phyloP scores from a whole-genome alignment of 2,113 vertebrate genomes.

The Sinocyclocheilus maitianheensis region DNA sequence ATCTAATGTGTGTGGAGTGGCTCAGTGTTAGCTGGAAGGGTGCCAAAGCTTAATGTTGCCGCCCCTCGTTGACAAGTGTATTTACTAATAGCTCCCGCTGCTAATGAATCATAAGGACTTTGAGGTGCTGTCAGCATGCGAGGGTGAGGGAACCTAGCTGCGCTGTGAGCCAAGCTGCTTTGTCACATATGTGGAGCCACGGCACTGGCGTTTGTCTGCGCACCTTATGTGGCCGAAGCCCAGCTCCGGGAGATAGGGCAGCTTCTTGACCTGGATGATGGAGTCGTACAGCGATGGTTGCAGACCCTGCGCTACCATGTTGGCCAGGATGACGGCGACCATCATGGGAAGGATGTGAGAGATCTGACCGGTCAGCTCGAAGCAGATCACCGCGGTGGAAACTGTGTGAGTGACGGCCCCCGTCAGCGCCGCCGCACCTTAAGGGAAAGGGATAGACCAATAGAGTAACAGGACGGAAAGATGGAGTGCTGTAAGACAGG shows the following conservation, averaged over 20 bases:
- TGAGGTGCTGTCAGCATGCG: not conserved
- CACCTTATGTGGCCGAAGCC: slow-evolving; percentile 87
- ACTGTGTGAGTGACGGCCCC: slow-evolving; percentile 94
- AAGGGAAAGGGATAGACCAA: not conserved
- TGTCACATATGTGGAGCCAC: not conserved
- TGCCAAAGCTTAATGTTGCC: too few species aligned
- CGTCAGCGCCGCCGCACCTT: slow-evolving; percentile 91
- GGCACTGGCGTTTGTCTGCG: not conserved
- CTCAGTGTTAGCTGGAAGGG: too few species aligned
- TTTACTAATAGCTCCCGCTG: too few species aligned
- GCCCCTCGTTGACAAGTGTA: too few species aligned
- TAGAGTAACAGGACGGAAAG: not conserved
- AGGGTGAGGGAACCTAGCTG: not conserved
- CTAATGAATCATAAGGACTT: slow-evolving; percentile 45
- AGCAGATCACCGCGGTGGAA: slow-evolving; percentile 95
- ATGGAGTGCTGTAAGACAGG: not conserved
- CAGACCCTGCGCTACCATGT: slow-evolving; percentile 95
- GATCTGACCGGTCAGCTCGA: slow-evolving; percentile 93
- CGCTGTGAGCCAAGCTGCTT: not conserved
- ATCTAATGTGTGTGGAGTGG: too few species aligned
- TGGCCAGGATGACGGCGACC: slow-evolving; percentile 95
- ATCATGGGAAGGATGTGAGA: slow-evolving; percentile 97
- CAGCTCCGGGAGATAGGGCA: slow-evolving; percentile 93
- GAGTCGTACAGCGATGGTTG: slow-evolving; percentile 95
- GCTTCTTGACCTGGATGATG: slow-evolving; percentile 96